Base-by-base conservation (phyloP, 1,140 invertebrate species). In the Aricia agestis region DNA sequence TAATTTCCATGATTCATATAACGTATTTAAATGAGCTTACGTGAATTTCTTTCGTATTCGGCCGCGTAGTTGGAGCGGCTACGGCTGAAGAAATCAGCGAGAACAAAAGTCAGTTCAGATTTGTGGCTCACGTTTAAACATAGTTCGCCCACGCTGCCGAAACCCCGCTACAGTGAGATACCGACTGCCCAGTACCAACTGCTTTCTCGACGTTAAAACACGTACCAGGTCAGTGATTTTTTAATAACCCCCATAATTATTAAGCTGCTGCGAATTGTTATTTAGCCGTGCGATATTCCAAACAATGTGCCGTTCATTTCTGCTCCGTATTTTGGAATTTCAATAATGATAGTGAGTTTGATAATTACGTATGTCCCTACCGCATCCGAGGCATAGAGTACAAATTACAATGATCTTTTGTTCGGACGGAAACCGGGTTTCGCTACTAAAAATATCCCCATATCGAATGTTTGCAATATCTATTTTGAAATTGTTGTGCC, bases 401-500 rank as follows among this genome's bases (percentile, higher is more conserved):
- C 86, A 89, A 84, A 82, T 79, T 75, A 89, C 87, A 89, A 88
- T 87, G 84, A 81, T 68, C 71, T 76, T 77, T 78, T 82, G 80
- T 83, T 80, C 78, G 79, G 76, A 85, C 85, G 85, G 85, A 89
- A 91, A 91, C 87, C 86, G 80, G 89, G 89, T 89, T 91, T 87
- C 81, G 82, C 57, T 81, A 85, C 89, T 91, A 91, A 83, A 91
- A 89, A 91, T 91, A 91, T 80, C 83, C 82, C 78, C 83, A 82
- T 89, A 91, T 91, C 87, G 82, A 87, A 89, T 91, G 89, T 91
- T 89, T 89, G 86, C 84, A 81, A 87, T 87, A 82, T 87, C 87
- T 91, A 91, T 91, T 91, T 91, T 84, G 76, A 85, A 86, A 68
- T 81, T 82, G 81, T 85, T 86, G 74, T 72, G 82, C 76, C 86